phyloP scores from a whole-genome alignment of 2,888 invertebrate genomes.

The Notocelia uddmanniana region DNA sequence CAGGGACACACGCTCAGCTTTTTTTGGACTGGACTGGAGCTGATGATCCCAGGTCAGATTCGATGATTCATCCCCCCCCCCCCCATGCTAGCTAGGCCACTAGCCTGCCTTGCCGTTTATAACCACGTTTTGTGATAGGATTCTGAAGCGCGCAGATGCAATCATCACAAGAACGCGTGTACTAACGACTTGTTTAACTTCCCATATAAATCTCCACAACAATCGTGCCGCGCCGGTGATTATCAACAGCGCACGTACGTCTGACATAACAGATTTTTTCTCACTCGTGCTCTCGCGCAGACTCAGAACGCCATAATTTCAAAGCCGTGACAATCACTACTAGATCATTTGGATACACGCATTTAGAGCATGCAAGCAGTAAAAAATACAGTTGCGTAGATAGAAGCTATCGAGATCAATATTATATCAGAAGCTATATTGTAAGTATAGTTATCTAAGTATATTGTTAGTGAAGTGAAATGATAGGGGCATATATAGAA shows the following conservation, averaged over 20 bases:
- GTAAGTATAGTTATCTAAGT: too few relatives aligned
- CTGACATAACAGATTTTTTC: slow-evolving; percentile 33
- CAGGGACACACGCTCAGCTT: too few relatives aligned
- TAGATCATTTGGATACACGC: not conserved
- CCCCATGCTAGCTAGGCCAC: too few relatives aligned
- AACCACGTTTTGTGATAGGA: too few relatives aligned
- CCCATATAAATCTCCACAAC: slow-evolving; percentile 8
- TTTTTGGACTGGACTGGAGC: too few relatives aligned
- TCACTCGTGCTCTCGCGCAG: not conserved
- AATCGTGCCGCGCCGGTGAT: slow-evolving; percentile 24
- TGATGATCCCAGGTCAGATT: too few relatives aligned
- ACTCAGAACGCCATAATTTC: not conserved
- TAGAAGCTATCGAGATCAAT: slow-evolving; percentile 15
- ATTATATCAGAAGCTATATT: not conserved
- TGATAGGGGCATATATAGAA: not conserved
- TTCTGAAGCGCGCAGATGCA: slow-evolving; percentile 4
- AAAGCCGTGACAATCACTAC: not conserved
- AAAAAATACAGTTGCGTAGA: slow-evolving; percentile 18
- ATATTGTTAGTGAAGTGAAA: not conserved
- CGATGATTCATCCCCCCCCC: too few relatives aligned
- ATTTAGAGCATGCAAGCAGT: not conserved
- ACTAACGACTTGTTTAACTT: slow-evolving; percentile 1
- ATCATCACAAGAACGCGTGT: slow-evolving; percentile 10
- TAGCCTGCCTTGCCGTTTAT: too few relatives aligned
- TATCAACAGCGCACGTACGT: slow-evolving; percentile 32